Conservation (phyloP, 2,113 vertebrate species). For the Typhlomys cinereus region DNA sequence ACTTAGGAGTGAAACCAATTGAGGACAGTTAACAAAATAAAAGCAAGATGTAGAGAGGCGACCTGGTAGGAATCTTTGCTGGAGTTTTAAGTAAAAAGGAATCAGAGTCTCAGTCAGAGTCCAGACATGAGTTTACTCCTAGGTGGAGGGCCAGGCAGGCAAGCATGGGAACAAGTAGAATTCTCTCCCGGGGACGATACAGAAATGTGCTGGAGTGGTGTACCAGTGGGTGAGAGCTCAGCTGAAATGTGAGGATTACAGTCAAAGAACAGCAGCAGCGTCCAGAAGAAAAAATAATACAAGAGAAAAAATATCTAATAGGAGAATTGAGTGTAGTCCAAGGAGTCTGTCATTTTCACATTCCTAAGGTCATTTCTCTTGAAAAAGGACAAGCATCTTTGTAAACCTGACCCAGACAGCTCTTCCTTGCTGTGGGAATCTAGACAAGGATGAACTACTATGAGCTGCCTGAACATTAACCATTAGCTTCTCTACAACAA, state of each 20-base stretch:
- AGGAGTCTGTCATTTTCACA: too few relatives aligned
- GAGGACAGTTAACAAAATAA: not conserved
- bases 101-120: too few relatives aligned
- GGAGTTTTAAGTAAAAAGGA: not conserved
- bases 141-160: not conserved
- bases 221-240: too few relatives aligned
- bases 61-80: not conserved
- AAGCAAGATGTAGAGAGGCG: not conserved
- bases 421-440: not conserved
- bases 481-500: not conserved
- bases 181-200: not conserved
- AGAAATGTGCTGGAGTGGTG: not conserved
- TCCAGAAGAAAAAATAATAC: too few relatives aligned
- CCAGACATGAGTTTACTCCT: rapidly evolving
- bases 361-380: too few relatives aligned
- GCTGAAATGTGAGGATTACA: not conserved
- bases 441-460: not conserved
- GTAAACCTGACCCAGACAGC: not conserved
- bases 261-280: too few relatives aligned
- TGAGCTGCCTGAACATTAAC: not conserved
- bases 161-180: rapidly evolving
- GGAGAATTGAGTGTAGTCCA: too few relatives aligned
- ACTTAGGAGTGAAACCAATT: not conserved
- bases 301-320: too few relatives aligned
- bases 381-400: not conserved